These are phyloP conservation scores for Saturnia pavonia DNA, from an alignment of 2,888 invertebrate genomes.

Conservation along the genomic window DNA sequence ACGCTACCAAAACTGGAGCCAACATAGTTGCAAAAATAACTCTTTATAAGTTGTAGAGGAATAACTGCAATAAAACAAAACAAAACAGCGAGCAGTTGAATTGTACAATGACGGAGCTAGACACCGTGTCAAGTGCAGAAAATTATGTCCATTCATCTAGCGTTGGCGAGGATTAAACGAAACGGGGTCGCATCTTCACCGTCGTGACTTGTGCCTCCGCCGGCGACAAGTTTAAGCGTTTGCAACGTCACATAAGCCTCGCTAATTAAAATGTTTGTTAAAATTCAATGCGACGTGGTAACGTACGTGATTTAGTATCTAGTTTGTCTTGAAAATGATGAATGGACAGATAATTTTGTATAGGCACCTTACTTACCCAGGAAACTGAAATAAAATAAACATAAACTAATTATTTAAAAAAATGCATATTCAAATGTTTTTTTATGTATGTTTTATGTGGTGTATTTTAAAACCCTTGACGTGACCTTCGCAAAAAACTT, in stretches of 20 bases:
- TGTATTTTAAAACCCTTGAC: too few species aligned
- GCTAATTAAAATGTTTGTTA: slow-evolving; percentile 54
- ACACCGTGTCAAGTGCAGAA: slow-evolving; percentile 78
- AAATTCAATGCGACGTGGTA: slow-evolving; percentile 22
- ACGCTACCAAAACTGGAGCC: background rate
- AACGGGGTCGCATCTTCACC: slow-evolving; percentile 73
- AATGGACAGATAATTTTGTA: background rate
- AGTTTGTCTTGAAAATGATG: background rate
- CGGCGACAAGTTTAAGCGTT: slow-evolving; percentile 61
- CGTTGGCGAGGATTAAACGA: slow-evolving; percentile 69
- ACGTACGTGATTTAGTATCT: background rate
- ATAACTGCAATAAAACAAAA: slow-evolving; percentile 69
- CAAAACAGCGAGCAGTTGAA: slow-evolving; percentile 59
- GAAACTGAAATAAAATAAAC: background rate
- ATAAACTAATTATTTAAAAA: background rate
- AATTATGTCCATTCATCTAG: slow-evolving; percentile 79
- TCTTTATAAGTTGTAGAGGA: slow-evolving; percentile 36
- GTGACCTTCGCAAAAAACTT: background rate
- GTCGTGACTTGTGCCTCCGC: slow-evolving; percentile 53
- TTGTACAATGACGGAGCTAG: slow-evolving; percentile 66
- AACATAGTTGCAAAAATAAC: slow-evolving; percentile 13
- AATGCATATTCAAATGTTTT: background rate
- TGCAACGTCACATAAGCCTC: slow-evolving; percentile 47
- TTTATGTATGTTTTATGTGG: too few species aligned
- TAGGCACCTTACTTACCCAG: background rate